phyloP scores from a whole-genome alignment of 2,113 vertebrate species.

The Ploceus nigricollis region DNA sequence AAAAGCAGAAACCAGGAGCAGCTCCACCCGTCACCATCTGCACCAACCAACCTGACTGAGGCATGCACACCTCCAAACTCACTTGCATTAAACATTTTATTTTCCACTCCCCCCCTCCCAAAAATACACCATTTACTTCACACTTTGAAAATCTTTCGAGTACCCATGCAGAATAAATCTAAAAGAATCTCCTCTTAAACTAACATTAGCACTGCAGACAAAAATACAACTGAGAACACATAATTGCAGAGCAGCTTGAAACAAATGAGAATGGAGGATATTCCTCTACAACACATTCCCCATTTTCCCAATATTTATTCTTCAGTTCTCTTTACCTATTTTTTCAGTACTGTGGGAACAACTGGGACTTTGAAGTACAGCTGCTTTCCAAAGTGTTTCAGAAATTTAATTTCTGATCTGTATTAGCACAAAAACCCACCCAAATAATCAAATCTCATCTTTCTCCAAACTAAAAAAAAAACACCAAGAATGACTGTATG shows the following conservation, averaged over 20 bases:
- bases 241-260: neutral
- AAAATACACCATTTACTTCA: neutral
- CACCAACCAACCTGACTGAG: neutral
- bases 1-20: neutral
- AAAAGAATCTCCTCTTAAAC: neutral
- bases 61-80: neutral
- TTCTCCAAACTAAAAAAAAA: neutral
- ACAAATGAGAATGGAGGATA: neutral
- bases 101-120: neutral
- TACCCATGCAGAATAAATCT: neutral
- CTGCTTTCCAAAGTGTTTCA: neutral
- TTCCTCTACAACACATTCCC: neutral
- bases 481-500: neutral
- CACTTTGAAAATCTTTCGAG: neutral
- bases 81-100: neutral
- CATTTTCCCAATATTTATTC: neutral
- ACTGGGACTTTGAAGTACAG: neutral
- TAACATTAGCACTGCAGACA: neutral
- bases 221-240: neutral
- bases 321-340: neutral
- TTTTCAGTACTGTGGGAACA: neutral
- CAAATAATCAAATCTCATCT: neutral
- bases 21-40: neutral
- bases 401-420: neutral
- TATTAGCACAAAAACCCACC: neutral